Conservation (phyloP, 2,888 invertebrate genomes). For the Notodonta dromedarius region DNA sequence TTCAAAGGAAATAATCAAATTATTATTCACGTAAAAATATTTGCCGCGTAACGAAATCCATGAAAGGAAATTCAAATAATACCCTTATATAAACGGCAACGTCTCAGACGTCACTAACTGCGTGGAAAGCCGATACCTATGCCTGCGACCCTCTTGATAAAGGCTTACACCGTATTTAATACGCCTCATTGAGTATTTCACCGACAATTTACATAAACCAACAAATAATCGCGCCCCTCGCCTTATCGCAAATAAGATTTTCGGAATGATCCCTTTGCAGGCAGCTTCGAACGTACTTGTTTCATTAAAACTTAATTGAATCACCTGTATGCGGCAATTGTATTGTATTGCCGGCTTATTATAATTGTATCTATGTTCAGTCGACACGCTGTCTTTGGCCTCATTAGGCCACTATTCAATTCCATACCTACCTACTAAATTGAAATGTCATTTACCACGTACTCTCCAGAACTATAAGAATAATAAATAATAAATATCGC, state of each 20-base stretch:
- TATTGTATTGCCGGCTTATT: slow-evolving; percentile 1
- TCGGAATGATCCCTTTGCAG: slow-evolving; percentile 37
- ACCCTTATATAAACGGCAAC: neutral
- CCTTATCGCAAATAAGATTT: slow-evolving; percentile 51
- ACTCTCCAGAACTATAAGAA: too few relatives aligned
- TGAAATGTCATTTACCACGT: too few relatives aligned
- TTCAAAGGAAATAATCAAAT: too few relatives aligned
- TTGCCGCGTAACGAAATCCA: neutral
- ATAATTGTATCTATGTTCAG: neutral
- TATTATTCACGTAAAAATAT: neutral
- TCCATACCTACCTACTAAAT: neutral
- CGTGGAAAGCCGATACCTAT: slow-evolving; percentile 44
- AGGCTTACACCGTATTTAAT: slow-evolving; percentile 67
- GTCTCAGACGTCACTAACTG: slow-evolving; percentile 23
- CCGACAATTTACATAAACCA: slow-evolving; percentile 67
- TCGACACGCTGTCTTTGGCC: neutral
- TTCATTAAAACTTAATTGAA: slow-evolving; percentile 10
- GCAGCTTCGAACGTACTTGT: slow-evolving; percentile 8
- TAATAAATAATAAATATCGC: too few relatives aligned
- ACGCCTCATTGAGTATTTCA: slow-evolving; percentile 69
- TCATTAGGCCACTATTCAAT: neutral
- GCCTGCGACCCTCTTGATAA: slow-evolving; percentile 69
- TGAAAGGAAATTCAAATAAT: neutral
- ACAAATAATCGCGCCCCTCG: slow-evolving; percentile 58
- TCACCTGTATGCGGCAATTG: neutral